Evolutionary conservation across 2,113 vertebrate species (phyloP), one percentile per base, ranked within the genome.

Genomic region (Mugil cephalus): DNA sequence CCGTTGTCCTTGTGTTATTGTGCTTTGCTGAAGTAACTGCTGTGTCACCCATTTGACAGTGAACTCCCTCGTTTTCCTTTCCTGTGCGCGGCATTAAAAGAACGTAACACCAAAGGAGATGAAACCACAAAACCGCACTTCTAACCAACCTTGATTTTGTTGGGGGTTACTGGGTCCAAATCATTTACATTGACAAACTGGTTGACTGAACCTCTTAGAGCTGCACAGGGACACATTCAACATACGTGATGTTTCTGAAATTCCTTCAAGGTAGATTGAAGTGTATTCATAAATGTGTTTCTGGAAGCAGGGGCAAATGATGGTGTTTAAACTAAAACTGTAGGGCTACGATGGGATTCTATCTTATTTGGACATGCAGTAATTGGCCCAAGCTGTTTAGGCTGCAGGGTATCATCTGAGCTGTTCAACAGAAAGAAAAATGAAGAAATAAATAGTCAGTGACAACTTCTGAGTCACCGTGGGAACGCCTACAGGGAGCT

Each of bases 401-500:
- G 46, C 24, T 1, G 3, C 34, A 60, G 46, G 15, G 62, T 10
- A 34, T 42, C 47, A 46, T 53, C 51, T 2, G 13, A 14, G 15
- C 19, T 21, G 67, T 35, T 68, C 21, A 58, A 54, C 59, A 17
- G 43, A 15, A 15, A 17, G 19, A 50, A 48, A 62, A 63, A 51
- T 34, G 48, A 43, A 65, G 59, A 55, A 50, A 75, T 40, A 61
- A 68, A 79, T 19, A 81, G 46, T 45, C 39, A 14, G 39, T 17
- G 38, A 84, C n/a, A 68, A 69, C 48, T 8, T 47, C 13, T 81
- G 69, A 85, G 61, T 87, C 77, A 79, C 45, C 0, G 19, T 34
- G 66, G 83, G 42, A 68, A 60, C 36, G 18, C 70, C 77, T 62
- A 59, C 74, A 72, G 59, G 55, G 50, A 70, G 59, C 71, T 74